Conservation (phyloP, 2,113 vertebrate genomes). For the Ancistrus triradiatus region DNA sequence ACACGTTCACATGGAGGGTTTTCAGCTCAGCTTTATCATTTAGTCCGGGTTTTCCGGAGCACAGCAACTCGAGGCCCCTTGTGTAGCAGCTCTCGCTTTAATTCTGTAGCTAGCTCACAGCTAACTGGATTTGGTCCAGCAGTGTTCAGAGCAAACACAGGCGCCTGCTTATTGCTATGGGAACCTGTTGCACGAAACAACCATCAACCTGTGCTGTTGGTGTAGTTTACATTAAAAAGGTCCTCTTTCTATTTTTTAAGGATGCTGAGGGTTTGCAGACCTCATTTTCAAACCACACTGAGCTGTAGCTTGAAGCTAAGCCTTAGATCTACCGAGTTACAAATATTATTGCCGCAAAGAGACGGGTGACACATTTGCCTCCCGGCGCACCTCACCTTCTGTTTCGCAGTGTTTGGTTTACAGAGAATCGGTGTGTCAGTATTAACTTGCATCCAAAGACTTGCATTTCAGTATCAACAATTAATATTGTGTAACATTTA, state of each 20-base stretch:
- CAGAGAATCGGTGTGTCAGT: no score
- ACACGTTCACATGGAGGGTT: neutral
- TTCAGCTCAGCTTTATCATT: neutral
- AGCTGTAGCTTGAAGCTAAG: neutral
- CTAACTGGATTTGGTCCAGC: conserved; percentile 23
- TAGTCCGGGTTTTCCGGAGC: neutral
- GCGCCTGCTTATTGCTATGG: neutral
- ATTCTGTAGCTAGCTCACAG: neutral
- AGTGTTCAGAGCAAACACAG: conserved; percentile 23
- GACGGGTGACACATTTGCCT: no score
- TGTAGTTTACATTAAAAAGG: neutral
- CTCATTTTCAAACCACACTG: neutral
- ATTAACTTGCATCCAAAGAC: no score
- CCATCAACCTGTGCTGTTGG: neutral
- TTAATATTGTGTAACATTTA: no score
- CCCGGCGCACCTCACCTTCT: no score
- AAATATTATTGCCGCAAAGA: no score
- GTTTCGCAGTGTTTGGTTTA: no score
- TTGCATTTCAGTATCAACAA: no score
- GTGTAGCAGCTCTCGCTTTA: neutral
- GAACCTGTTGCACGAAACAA: conserved; percentile 15
- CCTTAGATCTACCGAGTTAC: neutral
- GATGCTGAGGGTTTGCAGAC: neutral
- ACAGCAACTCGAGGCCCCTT: conserved; percentile 1
- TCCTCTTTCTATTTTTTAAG: neutral